Evolutionary conservation across 2,113 vertebrate species (phyloP).

Genomic region (Sander lucioperca): DNA sequence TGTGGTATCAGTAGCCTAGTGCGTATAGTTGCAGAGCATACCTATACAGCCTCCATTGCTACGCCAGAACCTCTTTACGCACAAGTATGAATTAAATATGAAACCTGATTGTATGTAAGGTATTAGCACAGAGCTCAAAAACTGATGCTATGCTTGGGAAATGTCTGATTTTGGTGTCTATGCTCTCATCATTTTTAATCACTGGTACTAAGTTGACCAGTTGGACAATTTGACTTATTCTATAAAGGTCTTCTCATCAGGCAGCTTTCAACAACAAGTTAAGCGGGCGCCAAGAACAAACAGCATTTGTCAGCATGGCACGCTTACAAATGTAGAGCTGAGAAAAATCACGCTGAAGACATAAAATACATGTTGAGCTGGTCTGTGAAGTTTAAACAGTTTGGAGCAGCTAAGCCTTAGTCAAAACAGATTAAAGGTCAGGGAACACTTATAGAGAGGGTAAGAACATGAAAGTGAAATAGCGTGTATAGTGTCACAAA

Average conservation of each 20-base stretch:
- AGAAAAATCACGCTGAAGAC: conserved; percentile 33
- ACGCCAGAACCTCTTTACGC: not conserved
- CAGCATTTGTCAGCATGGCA: conserved; percentile 34
- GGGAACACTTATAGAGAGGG: conserved; percentile 8
- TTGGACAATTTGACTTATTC: conserved; percentile 45
- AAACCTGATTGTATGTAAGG: not conserved
- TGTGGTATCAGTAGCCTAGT: not conserved
- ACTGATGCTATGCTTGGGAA: not conserved
- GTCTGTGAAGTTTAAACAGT: conserved; percentile 34
- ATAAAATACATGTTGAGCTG: conserved; percentile 19
- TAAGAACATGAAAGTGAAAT: conserved; percentile 12
- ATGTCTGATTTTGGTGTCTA: not conserved
- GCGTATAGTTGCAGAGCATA: not conserved
- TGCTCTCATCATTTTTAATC: conserved; percentile 17
- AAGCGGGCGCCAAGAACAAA: conserved; percentile 47
- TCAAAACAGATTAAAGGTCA: conserved; percentile 56
- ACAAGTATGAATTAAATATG: not conserved
- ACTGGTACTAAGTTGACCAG: conserved; percentile 43
- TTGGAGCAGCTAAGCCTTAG: not conserved
- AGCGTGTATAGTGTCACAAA: conserved; percentile 33
- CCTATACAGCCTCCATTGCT: not conserved
- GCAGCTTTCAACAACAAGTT: conserved; percentile 58
- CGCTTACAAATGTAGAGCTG: conserved; percentile 25
- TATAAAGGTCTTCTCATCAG: conserved; percentile 39
- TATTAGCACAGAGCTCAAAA: conserved; percentile 6